Evolutionary conservation across 2,888 invertebrate species (phyloP), one percentile per base, ranked within the genome.

Genomic region (Stictocephala bisonia): DNA sequence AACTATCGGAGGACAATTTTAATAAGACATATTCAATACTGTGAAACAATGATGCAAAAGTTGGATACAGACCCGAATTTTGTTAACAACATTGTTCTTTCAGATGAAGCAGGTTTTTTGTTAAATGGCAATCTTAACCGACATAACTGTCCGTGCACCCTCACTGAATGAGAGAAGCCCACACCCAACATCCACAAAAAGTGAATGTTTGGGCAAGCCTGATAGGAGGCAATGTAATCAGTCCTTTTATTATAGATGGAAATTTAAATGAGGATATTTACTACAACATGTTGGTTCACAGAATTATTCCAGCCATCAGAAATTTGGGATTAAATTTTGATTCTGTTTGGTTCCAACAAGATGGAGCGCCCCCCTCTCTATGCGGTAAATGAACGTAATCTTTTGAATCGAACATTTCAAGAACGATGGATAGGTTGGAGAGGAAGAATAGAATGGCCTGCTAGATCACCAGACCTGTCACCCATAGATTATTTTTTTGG

Each of bases 161-260:
- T 20, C 50, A 48, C 58, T 20, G 58, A 66, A 27, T n/a, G n/a
- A 0, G 27, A 2, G 71, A 74, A 24, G 22, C 20, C 22, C 53
- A 68, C 41, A 51, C 67, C 31, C 74, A 75, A 60, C 44, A 74
- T 24, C 75, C 71, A 15, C 31, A 71, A 58, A 76, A 74, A n/a
- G n/a, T 70, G 18, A 75, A 73, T 40, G 72, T 75, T 48, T 73
- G 73, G 75, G 69, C 67, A 64, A 71, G 71, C 51, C 51, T 51
- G 22, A 51, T 51, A 51, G 51, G 51, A 51, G 18, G 22, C 22
- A 51, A 44, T 44, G 44, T 44, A n/a, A 44, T 44, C 4, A 18
- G 44, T 44, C n/a, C 44, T 44, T 44, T 44, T 51, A 20, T 51
- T 51, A 51, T 22, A 3, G 22, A 51, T 51, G 51, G 51, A 51